These are phyloP conservation scores for Halcyon senegalensis DNA, from an alignment of 2,113 vertebrate species.

Conservation along the genomic window DNA sequence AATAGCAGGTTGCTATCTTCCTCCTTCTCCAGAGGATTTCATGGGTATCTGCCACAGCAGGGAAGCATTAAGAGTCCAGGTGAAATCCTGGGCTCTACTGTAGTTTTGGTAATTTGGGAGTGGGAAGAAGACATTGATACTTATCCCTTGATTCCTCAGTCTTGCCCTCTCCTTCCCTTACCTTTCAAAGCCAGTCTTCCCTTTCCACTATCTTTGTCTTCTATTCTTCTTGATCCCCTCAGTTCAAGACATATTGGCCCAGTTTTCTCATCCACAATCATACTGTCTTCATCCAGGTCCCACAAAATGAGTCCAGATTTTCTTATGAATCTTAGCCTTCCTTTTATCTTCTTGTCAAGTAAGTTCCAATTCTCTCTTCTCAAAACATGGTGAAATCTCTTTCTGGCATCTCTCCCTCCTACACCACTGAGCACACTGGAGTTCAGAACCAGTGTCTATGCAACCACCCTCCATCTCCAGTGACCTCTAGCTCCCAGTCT, in stretches of 20 bases:
- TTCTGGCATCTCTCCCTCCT: not conserved
- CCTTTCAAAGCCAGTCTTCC: not conserved
- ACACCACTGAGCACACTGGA: not conserved
- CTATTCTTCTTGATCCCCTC: not conserved
- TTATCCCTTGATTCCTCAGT: not conserved
- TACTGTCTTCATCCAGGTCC: not conserved
- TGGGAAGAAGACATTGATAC: not conserved
- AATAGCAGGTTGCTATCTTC: not conserved
- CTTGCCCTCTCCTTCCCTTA: not conserved
- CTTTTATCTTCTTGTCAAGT: not conserved
- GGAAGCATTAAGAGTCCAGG: not conserved
- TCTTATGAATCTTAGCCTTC: not conserved
- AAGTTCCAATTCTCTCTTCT: not conserved
- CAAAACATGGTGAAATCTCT: not conserved
- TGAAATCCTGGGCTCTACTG: not conserved
- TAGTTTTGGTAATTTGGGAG: not conserved
- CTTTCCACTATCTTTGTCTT: not conserved
- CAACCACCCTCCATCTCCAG: fast-evolving
- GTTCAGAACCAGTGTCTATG: not conserved
- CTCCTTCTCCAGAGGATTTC: not conserved
- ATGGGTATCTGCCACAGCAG: not conserved
- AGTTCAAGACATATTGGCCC: fast-evolving
- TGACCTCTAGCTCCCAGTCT: not conserved
- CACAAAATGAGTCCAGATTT: not conserved
- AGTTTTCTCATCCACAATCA: not conserved